Evolutionary conservation across 2,113 vertebrate genomes (phyloP), one percentile per base, ranked within the genome.

Genomic region (Mola mola): DNA sequence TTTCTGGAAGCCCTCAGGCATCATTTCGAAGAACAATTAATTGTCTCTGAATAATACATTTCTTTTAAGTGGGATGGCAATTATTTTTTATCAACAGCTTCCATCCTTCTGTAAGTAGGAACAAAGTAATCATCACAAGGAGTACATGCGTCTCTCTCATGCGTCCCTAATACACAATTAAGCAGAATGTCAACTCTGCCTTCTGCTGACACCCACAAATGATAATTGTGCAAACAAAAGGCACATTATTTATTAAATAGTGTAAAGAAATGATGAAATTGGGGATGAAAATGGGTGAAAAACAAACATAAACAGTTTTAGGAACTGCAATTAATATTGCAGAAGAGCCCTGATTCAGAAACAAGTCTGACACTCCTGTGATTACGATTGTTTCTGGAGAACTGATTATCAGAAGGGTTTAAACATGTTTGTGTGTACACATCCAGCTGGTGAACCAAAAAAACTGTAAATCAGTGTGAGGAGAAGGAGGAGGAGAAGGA

Each of bases 211-310:
- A 77, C 25, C 57, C 57, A 37, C 63, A 56, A 62, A 26, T 72
- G 72, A 74, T 75, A 66, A 83, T 81, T 72, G 74, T 61, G 73
- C 72, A 66, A 84, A 85, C 82, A 81, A 84, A 72, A 75, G 19
- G n/a, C 4, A 31, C 38, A 21, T 66, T 36, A 50, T 68, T 75
- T 65, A 70, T 84, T 69, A 51, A 33, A 79, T 28, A 40, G 72
- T 46, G 51, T n/a, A 47, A 58, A 9, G 6, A 81, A n/a, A n/a
- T n/a, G n/a, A n/a, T n/a, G n/a, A n/a, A n/a, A n/a, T n/a, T 67
- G 55, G 9, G 55, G 41, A 81, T 61, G 59, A 72, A 56, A 79
- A 63, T 20, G 34, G 29, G 51, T 25, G 24, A 67, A 36, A 57
- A 62, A 41, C 52, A 55, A 56, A 49, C 8, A 38, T 38, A 71